phyloP scores from a whole-genome alignment of 2,113 vertebrate genomes.

The Nettapus auritus region DNA sequence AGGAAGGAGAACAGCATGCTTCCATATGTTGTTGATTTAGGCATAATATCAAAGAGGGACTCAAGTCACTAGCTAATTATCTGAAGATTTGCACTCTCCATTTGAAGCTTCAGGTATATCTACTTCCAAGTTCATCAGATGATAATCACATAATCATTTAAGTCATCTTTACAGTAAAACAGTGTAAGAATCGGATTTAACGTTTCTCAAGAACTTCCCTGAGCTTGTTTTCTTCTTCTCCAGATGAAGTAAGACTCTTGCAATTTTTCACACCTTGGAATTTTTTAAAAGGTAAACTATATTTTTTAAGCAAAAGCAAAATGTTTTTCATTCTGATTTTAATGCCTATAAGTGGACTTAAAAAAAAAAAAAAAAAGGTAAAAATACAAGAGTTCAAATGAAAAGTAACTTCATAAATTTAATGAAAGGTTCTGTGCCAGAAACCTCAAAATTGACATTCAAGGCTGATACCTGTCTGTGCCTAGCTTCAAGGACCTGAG shows the following conservation, averaged over 20 bases:
- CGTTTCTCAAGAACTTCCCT: neutral
- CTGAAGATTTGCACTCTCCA: neutral
- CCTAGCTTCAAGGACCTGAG: neutral
- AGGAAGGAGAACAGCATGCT: neutral
- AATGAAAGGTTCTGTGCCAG: neutral
- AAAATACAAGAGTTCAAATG: neutral
- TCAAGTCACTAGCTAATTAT: neutral
- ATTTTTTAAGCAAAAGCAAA: neutral
- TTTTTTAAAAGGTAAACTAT: neutral
- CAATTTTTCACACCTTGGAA: neutral
- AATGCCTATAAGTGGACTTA: neutral
- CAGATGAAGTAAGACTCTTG: neutral
- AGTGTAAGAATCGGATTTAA: neutral
- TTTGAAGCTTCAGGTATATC: neutral
- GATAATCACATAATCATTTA: neutral
- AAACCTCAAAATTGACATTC: neutral
- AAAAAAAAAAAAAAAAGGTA: neutral
- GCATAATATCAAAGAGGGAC: neutral
- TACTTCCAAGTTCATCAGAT: neutral
- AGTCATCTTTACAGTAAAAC: neutral
- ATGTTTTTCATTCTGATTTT: neutral
- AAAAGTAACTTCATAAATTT: neutral
- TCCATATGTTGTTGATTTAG: neutral
- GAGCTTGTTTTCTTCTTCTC: neutral
- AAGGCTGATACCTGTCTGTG: neutral